Base-by-base conservation (phyloP, 37 sponge, comb jelly and placozoan genomes). In the Tethya wilhelma region DNA sequence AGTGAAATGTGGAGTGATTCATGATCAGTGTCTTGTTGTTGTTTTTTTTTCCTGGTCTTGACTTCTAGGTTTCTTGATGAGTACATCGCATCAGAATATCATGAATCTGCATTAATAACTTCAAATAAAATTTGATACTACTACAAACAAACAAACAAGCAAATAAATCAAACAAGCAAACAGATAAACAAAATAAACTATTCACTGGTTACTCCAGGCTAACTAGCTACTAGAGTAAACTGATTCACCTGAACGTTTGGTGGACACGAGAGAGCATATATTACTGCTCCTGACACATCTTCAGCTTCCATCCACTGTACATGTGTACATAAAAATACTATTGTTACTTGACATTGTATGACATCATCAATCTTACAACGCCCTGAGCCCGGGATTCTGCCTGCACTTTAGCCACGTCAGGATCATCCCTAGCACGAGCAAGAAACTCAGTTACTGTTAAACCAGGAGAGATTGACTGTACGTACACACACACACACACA, bases 381-480 rank as follows among this genome's bases (percentile, higher is more conserved):
- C 67, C 67, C 25, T 36, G 2, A 31, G 33, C 38, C 66, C 80
- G 86, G 41, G 81, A 81, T 40, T 85, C 73, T 41, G 80, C 59
- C 64, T 79, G 75, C 0, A 69, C 63, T 28, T 44, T 72, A 17
- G 83, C 81, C 62, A 84, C 42, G 59, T 90, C 77, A 11, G 69
- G 64, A 8, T 4, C 25, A 44, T 82, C 69, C 33, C 26, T 31
- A 25, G 67, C 23, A 38, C 90, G 38, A 8, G 79, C 87, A 39
- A 62, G 30, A 67, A 94, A 87, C 55, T 90, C 95, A 45, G 95
- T 90, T 2, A 73, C 63, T 5, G 88, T 89, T 25, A 87, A 32
- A 30, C 95, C 95, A 59, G 95, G 95, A 55, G 91, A 90, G 2
- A 94, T 80, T 20, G 77, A 57, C 91, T 91, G 60, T 2, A 53